Conservation (phyloP, 2,888 invertebrate species). For the Drosophila hamatofila region DNA sequence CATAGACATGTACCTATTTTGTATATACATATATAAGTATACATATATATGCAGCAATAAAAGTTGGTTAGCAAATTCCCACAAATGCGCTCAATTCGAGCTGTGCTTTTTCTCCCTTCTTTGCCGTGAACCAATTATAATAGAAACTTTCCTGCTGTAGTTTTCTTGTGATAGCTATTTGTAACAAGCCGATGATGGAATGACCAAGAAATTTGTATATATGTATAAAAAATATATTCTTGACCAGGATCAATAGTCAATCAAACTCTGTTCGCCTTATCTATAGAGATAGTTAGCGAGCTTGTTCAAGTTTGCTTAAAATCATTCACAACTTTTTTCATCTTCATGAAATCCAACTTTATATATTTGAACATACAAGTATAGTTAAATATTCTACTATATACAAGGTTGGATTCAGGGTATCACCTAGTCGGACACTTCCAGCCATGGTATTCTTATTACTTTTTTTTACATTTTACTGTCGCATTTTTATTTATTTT, state of each 20-base stretch:
- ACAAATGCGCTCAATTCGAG: constrained; percentile 34
- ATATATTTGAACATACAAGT: too few species aligned
- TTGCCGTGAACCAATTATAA: neutral
- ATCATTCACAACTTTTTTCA: neutral
- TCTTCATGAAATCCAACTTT: neutral
- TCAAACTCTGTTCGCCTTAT: neutral
- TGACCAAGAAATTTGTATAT: neutral
- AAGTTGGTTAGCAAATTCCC: constrained; percentile 9
- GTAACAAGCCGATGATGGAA: neutral
- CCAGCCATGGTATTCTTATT: neutral
- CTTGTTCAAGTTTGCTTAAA: neutral
- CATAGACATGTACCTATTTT: neutral
- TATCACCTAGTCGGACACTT: neutral
- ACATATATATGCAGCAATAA: neutral
- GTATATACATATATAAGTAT: neutral
- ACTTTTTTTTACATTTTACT: constrained; percentile 18
- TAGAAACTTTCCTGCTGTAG: neutral
- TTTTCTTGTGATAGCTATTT: neutral
- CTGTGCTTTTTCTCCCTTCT: neutral
- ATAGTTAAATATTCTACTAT: neutral
- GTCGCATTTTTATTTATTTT: constrained; percentile 32
- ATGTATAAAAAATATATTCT: neutral
- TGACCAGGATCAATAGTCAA: neutral
- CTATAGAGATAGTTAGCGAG: neutral
- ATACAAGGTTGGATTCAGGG: neutral